Base-by-base conservation (phyloP, 2,797 vertebrate genomes). In the Paguma larvata region DNA sequence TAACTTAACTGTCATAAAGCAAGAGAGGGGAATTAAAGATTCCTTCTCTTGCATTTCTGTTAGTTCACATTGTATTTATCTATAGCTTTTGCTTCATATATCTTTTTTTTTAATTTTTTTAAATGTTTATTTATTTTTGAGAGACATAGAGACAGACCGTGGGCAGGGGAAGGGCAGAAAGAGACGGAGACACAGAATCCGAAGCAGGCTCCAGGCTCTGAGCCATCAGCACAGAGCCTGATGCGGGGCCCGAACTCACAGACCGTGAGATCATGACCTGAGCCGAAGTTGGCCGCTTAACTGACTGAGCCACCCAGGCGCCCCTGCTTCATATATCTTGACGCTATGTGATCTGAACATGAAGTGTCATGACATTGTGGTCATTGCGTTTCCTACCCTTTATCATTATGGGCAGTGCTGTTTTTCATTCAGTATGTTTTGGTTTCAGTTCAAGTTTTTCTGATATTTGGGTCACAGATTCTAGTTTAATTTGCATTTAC, bases 21-120 rank as follows among this genome's bases (percentile, higher is more conserved):
- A 51, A 62, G 30, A 89, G 38, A 41, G 56, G 41, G 23, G 9
- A 27, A 59, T 34, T 87, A 10, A 77, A n/a, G 15, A 68, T 92
- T 78, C 23, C 79, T 89, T 14, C 15, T 56, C 25, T 72, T 93
- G 32, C 65, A 56, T 92, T 78, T 92, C 70, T 73, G 14, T 44
- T 95, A 77, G 56, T 96, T 70, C n/a, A 85, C 62, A 8, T 19
- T 89, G 9, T 65, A n/a, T 51, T 92, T 85, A n/a, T 87, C 32
- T 41, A 15, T 53, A 85, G 73, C 59, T 85, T 93, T 91, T 70
- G 79, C 78, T 72, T 86, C 67, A 30, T 78, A 13, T 77, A 32
- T 82, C 83, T 72, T 89, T 38, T 38, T 38, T 38, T 38, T 38
- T 2, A 38, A 38, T 38, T 38, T 38, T 38, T 38, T 38, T 38